phyloP scores from a whole-genome alignment of 2,113 vertebrate species.

The Marcusenius ussheri region DNA sequence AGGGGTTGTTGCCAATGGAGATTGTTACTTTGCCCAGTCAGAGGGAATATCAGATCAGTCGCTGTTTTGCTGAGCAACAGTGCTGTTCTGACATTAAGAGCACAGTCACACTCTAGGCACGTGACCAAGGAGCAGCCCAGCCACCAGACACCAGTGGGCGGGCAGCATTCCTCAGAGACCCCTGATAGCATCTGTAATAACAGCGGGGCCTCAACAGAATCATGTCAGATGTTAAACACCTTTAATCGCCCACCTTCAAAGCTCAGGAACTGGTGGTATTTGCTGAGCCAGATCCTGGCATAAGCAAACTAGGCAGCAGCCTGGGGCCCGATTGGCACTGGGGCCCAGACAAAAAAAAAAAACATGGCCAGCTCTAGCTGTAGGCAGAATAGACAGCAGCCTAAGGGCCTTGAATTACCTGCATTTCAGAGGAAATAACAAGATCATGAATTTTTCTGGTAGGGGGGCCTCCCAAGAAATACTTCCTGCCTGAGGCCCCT shows the following conservation, averaged over 20 bases:
- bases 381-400: not conserved
- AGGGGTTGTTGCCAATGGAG: not conserved
- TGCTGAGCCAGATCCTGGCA: not conserved
- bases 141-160: not conserved
- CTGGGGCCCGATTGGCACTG: too few relatives aligned
- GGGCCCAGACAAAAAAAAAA: not conserved
- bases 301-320: not conserved
- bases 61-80: not conserved
- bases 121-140: not conserved
- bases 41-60: not conserved
- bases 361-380: not conserved
- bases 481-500: not conserved
- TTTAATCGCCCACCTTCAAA: not conserved
- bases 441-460: not conserved
- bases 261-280: not conserved
- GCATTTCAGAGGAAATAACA: not conserved
- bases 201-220: not conserved
- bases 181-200: conserved; percentile 3
- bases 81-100: not conserved
- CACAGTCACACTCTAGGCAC: not conserved
- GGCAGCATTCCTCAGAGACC: not conserved
- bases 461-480: not conserved
- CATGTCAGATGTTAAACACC: not conserved
- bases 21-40: not conserved
- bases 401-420: not conserved